Evolutionary conservation across 2,113 vertebrate genomes (phyloP).

Genomic region (Erythrocebus patas): DNA sequence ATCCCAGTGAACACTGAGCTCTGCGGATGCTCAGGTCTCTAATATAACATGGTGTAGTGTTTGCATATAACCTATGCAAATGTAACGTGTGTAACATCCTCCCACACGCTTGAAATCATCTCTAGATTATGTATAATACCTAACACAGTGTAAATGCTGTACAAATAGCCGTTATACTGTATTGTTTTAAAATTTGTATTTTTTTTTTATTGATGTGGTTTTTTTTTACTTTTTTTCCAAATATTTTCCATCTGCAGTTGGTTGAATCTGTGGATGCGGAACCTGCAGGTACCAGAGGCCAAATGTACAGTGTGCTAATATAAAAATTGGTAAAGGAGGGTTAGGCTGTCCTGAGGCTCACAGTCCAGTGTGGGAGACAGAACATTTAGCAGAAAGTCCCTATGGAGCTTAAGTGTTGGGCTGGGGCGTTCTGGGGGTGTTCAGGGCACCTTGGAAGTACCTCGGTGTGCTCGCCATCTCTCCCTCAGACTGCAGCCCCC

Average conservation of each 20-base stretch:
- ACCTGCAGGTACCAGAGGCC: neutral
- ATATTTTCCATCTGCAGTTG: neutral
- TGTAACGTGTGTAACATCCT: neutral
- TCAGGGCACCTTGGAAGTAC: neutral
- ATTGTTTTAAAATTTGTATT: neutral
- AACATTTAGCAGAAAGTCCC: neutral
- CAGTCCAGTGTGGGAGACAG: neutral
- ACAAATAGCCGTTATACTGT: neutral
- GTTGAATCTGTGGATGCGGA: neutral
- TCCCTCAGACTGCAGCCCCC: neutral
- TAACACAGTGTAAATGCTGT: neutral
- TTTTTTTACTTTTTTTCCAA: neutral
- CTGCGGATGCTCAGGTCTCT: neutral
- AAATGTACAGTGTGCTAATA: neutral
- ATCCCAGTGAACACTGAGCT: neutral
- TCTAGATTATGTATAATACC: neutral
- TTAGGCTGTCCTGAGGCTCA: neutral
- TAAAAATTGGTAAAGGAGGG: neutral
- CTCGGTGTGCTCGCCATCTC: neutral
- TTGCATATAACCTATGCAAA: neutral
- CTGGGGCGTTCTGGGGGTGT: rapidly evolving
- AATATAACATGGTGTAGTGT: neutral
- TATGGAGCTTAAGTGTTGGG: neutral
- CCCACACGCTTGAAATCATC: neutral
- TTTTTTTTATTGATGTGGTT: neutral